phyloP scores from a whole-genome alignment of 1,140 invertebrate species.

The Zophobas atratus region DNA sequence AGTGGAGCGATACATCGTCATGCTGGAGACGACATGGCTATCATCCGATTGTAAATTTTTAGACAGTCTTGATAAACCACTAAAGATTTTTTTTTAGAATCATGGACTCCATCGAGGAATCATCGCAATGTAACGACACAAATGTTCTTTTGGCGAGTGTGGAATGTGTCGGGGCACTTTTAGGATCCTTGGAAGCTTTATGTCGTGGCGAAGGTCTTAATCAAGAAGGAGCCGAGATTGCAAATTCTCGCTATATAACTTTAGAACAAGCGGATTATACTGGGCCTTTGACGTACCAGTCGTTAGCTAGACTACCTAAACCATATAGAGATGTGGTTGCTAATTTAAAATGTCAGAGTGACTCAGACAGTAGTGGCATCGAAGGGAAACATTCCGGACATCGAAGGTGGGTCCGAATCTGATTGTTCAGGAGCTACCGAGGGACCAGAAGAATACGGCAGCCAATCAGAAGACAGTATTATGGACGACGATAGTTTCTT shows the following conservation, averaged over 20 bases:
- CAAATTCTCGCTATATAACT: slow-evolving; percentile 81
- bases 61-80: slow-evolving; percentile 29
- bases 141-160: slow-evolving; percentile 84
- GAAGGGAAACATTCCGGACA: slow-evolving; percentile 73
- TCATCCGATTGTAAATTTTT: slow-evolving; percentile 86
- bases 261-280: slow-evolving; percentile 87
- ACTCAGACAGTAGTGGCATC: slow-evolving; percentile 70
- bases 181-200: slow-evolving; percentile 87
- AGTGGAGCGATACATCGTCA: slow-evolving; percentile 84
- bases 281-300: slow-evolving; percentile 87
- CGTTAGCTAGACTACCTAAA: slow-evolving; percentile 84
- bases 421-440: slow-evolving; percentile 82
- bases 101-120: slow-evolving; percentile 93
- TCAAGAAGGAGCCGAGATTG: slow-evolving; percentile 73
- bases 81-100: slow-evolving; percentile 74
- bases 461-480: slow-evolving; percentile 71
- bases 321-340: slow-evolving; percentile 78
- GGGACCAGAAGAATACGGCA: slow-evolving; percentile 75
- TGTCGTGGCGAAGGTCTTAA: slow-evolving; percentile 80
- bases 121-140: slow-evolving; percentile 77
- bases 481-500: slow-evolving; percentile 70
- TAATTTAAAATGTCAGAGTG: slow-evolving; percentile 69
- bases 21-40: slow-evolving; percentile 89
- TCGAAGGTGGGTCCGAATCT: slow-evolving; percentile 72
- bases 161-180: slow-evolving; percentile 86